A percentile compares a stretch with the other conserved stretches of the same genome.
Conservation (phyloP, 2,797 vertebrate genomes). For the Ctenochaetus hawaiiensis region DNA sequence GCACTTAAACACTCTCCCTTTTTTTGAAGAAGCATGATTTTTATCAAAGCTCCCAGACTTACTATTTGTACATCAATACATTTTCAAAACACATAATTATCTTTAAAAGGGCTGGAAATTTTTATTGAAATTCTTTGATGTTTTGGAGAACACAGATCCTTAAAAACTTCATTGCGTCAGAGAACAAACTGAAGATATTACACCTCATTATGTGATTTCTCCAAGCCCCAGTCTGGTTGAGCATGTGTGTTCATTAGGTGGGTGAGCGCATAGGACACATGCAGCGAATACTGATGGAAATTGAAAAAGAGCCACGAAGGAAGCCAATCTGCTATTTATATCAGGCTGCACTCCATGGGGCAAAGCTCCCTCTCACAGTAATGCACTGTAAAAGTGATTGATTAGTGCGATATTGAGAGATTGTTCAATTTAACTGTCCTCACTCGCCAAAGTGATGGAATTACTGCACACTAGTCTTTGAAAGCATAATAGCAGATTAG, state of each 20-base stretch:
- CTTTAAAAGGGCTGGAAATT: constrained; percentile 13
- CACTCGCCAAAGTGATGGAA: constrained; percentile 79
- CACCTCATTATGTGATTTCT: constrained; percentile 46
- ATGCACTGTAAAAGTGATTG: constrained; percentile 86
- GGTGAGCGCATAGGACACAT: constrained; percentile 58
- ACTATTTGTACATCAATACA: constrained; percentile 1
- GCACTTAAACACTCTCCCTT: not conserved
- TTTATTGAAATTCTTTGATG: constrained; percentile 24
- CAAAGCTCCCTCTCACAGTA: constrained; percentile 75
- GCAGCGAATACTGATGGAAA: constrained; percentile 77
- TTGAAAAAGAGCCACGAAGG: constrained; percentile 71
- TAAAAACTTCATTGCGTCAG: constrained; percentile 8
- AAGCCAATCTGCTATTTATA: constrained; percentile 83
- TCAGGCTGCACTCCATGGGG: constrained; percentile 70
- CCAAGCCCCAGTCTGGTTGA: constrained; percentile 52
- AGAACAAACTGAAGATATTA: constrained; percentile 13
- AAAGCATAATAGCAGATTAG: constrained; percentile 79
- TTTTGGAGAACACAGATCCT: constrained; percentile 2
- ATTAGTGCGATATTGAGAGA: constrained; percentile 80
- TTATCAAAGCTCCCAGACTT: not conserved
- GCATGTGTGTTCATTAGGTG: constrained; percentile 68
- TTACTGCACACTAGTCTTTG: constrained; percentile 76
- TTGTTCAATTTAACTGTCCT: constrained; percentile 75
- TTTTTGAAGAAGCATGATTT: not conserved
- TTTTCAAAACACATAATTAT: constrained; percentile 17